phyloP scores from a whole-genome alignment of 2,888 invertebrate genomes.

The Athalia circularis region DNA sequence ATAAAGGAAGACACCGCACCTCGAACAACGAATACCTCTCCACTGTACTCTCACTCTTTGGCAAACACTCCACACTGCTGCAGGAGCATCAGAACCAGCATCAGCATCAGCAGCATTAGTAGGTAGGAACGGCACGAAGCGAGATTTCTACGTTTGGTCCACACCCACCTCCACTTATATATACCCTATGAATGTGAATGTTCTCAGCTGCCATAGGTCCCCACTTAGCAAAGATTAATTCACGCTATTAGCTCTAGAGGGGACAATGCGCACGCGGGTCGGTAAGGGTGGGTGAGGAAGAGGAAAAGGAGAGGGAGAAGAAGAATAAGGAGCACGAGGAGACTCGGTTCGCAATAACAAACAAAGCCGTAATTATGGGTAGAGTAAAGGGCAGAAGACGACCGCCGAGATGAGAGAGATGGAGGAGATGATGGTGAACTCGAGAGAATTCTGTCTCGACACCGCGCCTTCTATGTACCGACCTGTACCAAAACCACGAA shows the following conservation, averaged over 20 bases:
- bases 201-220: constrained; percentile 45
- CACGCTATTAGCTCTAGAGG: constrained; percentile 64
- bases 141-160: not conserved
- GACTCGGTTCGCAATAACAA: constrained; percentile 60
- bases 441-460: constrained; percentile 30
- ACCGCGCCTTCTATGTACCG: constrained; percentile 16
- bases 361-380: constrained; percentile 64
- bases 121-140: not conserved
- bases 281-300: not conserved
- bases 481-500: constrained; percentile 1
- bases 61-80: constrained; percentile 10
- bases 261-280: constrained; percentile 56
- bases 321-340: not conserved
- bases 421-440: not conserved
- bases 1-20: constrained; percentile 44
- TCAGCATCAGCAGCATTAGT: too few relatives aligned
- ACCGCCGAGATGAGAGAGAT: not conserved
- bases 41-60: constrained; percentile 19
- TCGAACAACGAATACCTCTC: constrained; percentile 25
- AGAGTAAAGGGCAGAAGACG: constrained; percentile 44
- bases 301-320: not conserved
- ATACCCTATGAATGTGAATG: constrained; percentile 30
- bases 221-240: constrained; percentile 67
- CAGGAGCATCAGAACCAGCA: too few relatives aligned
- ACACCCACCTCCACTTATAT: not conserved